Percentiles rank a stretch among this genome's conserved stretches.
Evolutionary conservation across 1,140 invertebrate genomes (phyloP).

Genomic region (Drosophila arizonae): DNA sequence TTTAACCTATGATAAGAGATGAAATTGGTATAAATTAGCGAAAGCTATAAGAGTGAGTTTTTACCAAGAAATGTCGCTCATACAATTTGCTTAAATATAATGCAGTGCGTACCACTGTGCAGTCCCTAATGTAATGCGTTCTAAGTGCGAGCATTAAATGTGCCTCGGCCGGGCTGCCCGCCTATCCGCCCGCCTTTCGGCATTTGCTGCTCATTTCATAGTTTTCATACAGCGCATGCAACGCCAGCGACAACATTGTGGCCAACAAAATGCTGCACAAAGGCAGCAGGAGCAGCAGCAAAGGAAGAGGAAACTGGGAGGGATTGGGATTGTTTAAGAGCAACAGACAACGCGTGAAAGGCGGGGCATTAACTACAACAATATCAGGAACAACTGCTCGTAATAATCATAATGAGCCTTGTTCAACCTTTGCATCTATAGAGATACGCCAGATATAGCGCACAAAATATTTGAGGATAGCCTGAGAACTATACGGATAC

Average conservation of each 20-base stretch:
- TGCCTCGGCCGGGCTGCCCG: conserved; percentile 36
- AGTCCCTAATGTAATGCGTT: conserved; percentile 36
- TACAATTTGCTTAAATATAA: not conserved
- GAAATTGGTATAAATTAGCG: too few relatives aligned
- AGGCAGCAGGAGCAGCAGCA: not conserved
- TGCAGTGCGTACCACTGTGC: conserved; percentile 36
- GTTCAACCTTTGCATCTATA: not conserved
- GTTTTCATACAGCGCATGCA: conserved; percentile 37
- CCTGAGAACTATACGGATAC: too few relatives aligned
- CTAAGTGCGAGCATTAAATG: conserved; percentile 65
- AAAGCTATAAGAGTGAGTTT: too few relatives aligned
- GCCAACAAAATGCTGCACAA: conserved; percentile 35
- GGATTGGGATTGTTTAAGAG: conserved; percentile 26
- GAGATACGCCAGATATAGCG: too few relatives aligned
- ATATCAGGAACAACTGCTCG: conserved; percentile 30
- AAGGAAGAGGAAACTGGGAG: not conserved
- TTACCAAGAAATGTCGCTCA: not conserved
- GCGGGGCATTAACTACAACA: conserved; percentile 47
- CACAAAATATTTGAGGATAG: too few relatives aligned
- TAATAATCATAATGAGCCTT: conserved; percentile 62
- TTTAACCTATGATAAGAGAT: too few relatives aligned
- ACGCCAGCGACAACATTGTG: conserved; percentile 30
- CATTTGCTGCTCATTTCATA: conserved; percentile 44
- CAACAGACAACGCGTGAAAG: conserved; percentile 58
- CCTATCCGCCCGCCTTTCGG: not conserved